A percentile compares a stretch with the other conserved stretches of the same genome.
Evolutionary conservation across 2,113 vertebrate genomes (phyloP).

Genomic region (Albula goreensis): DNA sequence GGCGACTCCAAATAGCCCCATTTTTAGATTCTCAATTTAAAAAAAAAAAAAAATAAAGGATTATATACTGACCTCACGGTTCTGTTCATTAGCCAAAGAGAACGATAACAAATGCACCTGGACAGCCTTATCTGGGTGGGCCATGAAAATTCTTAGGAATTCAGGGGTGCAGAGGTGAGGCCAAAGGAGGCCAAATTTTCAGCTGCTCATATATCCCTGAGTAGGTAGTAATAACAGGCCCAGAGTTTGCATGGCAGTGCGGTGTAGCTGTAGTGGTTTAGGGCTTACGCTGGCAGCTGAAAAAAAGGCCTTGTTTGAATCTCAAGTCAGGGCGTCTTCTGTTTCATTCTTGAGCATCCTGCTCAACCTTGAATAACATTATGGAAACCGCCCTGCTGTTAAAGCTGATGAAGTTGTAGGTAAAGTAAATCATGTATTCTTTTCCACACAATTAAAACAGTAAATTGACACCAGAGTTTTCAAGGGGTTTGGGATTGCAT

Average conservation of each 20-base stretch:
- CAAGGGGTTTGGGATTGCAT: background rate
- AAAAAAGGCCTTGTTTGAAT: background rate
- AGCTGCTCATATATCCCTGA: background rate
- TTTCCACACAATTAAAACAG: background rate
- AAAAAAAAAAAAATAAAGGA: background rate
- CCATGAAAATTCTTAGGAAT: background rate
- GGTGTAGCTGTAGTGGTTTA: no score
- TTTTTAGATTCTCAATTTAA: background rate
- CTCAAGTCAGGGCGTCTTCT: background rate
- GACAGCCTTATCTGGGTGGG: background rate
- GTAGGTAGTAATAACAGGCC: background rate
- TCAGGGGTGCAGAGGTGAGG: background rate
- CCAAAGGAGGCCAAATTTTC: background rate
- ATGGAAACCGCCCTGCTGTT: background rate
- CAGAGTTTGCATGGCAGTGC: background rate
- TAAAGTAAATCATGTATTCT: background rate
- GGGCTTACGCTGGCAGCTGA: no score
- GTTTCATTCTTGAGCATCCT: background rate
- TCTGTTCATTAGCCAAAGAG: background rate
- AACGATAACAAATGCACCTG: conserved; percentile 1
- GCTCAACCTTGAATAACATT: background rate
- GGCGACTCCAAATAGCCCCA: conserved; percentile 4
- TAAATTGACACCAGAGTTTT: background rate
- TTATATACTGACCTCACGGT: background rate
- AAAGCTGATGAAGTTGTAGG: background rate